A percentile compares a stretch with the other conserved stretches of the same genome.
Evolutionary conservation across 2,797 vertebrate species (phyloP).

Genomic region (Spatula clypeata): DNA sequence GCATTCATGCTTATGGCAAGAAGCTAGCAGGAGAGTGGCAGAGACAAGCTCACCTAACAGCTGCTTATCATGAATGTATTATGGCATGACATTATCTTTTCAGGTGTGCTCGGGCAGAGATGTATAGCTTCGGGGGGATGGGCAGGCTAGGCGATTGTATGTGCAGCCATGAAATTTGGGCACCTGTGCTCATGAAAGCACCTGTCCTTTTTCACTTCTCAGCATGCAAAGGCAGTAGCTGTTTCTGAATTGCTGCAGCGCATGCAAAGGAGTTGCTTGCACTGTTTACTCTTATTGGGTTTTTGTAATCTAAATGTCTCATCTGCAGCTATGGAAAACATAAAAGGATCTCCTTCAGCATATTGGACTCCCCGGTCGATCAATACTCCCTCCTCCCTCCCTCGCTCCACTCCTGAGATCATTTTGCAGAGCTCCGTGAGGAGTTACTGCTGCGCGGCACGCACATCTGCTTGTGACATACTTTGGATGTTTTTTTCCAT

Average conservation of each 20-base stretch:
- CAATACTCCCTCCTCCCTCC: neutral
- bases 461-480: neutral
- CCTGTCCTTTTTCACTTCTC: fast-evolving
- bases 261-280: neutral
- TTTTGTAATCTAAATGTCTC: neutral
- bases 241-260: neutral
- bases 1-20: neutral
- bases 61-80: neutral
- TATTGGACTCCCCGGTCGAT: neutral
- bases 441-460: neutral
- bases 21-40: constrained; percentile 22
- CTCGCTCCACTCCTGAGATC: neutral
- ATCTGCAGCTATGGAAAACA: neutral
- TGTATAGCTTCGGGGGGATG: neutral
- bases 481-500: neutral
- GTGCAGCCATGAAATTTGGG: neutral
- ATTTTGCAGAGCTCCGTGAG: fast-evolving
- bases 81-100: neutral
- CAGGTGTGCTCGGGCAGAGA: neutral
- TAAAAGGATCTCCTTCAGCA: neutral
- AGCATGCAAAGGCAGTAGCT: neutral
- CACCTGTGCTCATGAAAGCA: fast-evolving
- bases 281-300: neutral
- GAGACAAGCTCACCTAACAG: neutral
- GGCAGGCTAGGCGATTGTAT: fast-evolving